Evolutionary conservation across 2,113 vertebrate species (phyloP), one percentile per base, ranked within the genome.

Genomic region (Smithornis capensis): DNA sequence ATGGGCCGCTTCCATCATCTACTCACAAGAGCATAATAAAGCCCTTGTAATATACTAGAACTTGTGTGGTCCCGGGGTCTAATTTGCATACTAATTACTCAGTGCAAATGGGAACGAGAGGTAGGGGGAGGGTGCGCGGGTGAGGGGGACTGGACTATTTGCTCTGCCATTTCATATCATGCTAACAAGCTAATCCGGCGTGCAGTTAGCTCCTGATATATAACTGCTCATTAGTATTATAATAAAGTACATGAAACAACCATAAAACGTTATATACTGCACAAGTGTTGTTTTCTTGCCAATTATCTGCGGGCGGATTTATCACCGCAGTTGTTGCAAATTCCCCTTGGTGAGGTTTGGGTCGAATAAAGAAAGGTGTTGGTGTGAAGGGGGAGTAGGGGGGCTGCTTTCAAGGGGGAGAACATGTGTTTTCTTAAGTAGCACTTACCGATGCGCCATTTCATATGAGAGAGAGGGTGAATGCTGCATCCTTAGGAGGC

Each of bases 81-180:
- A 98, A 99, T 99, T 99, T 99, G 98, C 99, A 99, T 99, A 99
- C 98, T 99, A 99, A 99, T 99, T 99, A 99, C 99, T 98, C 98
- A 98, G 99, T 99, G 99, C 98, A 99, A 99, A 99, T 99, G 98
- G 98, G 98, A 98, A 97, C 3, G 86, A 97, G 97, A 97, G 95
- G 96, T 87, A 97, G 97, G 97, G 97, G 97, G 97, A 97, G 98
- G 96, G 98, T 45, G 70, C 0, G 75, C 57, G 82, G 95, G 93
- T 85, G 96, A 98, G 96, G 97, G 98, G 98, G 98, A 97, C 97
- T 97, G 96, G 98, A 98, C 98, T 98, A 98, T 98, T 98, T 98
- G 97, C 98, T 97, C 98, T 98, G 98, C 98, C 98, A 98, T 98
- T 98, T 98, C 98, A 97, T 98, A 98, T 99, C 98, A 98, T 98